Percentiles rank a stretch among this genome's conserved stretches.
Conservation (phyloP, 2,113 vertebrate genomes). For the Cheirogaleus medius region DNA sequence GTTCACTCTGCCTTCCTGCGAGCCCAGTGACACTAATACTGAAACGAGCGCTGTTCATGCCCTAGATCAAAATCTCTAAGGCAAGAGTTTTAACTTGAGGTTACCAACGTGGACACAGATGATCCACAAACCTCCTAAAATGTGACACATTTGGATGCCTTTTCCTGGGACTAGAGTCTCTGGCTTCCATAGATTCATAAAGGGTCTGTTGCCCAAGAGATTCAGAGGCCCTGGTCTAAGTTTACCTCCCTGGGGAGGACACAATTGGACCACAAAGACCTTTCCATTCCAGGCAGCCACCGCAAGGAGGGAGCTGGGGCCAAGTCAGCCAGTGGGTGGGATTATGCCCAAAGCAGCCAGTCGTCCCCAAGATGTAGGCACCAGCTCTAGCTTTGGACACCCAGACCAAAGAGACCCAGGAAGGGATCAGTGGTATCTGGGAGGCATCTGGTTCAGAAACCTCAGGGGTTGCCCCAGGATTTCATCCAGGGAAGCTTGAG, state of each 20-base stretch:
- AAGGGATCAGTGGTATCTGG: background rate
- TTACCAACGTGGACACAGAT: background rate
- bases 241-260: background rate
- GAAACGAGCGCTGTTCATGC: background rate
- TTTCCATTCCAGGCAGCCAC: background rate
- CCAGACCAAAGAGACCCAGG: background rate
- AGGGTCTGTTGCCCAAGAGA: background rate
- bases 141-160: background rate
- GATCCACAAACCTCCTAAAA: background rate
- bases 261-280: background rate
- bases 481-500: background rate
- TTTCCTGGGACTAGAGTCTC: background rate
- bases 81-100: background rate
- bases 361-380: background rate
- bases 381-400: background rate
- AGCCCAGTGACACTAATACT: fast-evolving
- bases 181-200: background rate
- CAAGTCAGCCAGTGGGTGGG: background rate
- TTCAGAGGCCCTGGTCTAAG: background rate
- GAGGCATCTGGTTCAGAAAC: background rate
- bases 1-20: background rate
- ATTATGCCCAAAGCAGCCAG: background rate
- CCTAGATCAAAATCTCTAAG: background rate
- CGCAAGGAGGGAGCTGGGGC: background rate
- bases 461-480: background rate